Evolutionary conservation across 2,113 vertebrate genomes (phyloP).

Genomic region (Drymodes brunneopygia): DNA sequence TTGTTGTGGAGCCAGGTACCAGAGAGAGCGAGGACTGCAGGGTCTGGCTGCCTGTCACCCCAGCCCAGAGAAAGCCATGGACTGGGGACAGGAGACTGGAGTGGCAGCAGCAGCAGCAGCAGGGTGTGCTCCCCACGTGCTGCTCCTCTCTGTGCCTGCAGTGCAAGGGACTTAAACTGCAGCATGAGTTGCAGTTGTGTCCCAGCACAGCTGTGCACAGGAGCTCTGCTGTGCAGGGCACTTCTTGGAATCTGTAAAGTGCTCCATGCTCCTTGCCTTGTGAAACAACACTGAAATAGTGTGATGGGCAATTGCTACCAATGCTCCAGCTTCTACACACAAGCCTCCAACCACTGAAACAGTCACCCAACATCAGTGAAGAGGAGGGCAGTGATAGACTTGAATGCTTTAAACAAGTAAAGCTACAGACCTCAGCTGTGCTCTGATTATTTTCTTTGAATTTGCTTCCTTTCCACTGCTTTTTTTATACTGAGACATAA

Average conservation of each 20-base stretch:
- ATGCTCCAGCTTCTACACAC: not conserved
- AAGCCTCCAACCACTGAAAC: not conserved
- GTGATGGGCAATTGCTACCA: not conserved
- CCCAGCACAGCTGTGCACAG: not conserved
- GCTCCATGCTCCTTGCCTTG: not conserved
- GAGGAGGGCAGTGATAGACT: not conserved
- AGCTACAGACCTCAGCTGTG: not conserved
- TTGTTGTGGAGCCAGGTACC: accelerated
- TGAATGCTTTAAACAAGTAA: not conserved
- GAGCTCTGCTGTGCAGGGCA: not conserved
- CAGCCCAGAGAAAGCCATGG: not conserved
- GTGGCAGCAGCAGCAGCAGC: not conserved
- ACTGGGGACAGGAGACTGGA: not conserved
- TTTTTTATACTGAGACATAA: slow-evolving; percentile 45
- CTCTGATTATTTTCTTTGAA: slow-evolving; percentile 39
- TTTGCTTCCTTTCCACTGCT: slow-evolving; percentile 26
- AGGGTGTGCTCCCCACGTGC: not conserved
- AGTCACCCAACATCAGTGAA: not conserved
- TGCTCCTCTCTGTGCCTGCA: not conserved
- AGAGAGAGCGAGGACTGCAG: not conserved
- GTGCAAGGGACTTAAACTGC: not conserved
- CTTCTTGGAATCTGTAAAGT: not conserved
- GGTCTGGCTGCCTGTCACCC: not conserved
- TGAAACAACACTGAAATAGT: not conserved
- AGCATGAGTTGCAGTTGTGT: not conserved